Evolutionary conservation across 1,140 invertebrate genomes (phyloP).

Genomic region (Brachionus koreanus): DNA sequence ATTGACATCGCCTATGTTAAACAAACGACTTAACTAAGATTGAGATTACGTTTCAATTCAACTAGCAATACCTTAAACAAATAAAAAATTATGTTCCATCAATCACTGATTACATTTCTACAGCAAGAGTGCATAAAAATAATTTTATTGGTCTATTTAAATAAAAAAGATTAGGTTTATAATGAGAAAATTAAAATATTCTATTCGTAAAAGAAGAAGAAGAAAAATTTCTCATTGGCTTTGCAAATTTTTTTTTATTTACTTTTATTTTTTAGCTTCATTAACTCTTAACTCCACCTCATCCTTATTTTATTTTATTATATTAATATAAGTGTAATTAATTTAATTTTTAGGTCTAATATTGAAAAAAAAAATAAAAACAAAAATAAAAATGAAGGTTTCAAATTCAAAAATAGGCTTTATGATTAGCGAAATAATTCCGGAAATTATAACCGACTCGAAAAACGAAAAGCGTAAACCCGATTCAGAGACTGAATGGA

Average conservation of each 20-base stretch:
- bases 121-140: neutral
- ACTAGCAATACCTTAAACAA: slow-evolving; percentile 8
- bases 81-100: neutral
- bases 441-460: neutral
- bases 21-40: neutral
- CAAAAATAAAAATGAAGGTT: slow-evolving; percentile 13
- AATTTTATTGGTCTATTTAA: neutral
- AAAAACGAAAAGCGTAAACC: neutral
- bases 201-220: neutral
- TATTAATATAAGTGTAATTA: slow-evolving; percentile 31
- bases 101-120: neutral
- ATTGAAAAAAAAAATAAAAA: neutral
- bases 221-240: neutral
- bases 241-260: neutral
- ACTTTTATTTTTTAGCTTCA: neutral
- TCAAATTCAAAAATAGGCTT: slow-evolving; percentile 28
- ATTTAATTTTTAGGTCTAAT: slow-evolving; percentile 24
- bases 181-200: neutral
- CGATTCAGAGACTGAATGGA: neutral
- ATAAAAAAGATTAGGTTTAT: neutral
- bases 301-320: slow-evolving; percentile 14
- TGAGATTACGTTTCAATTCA: slow-evolving; percentile 2
- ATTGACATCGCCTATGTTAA: slow-evolving; percentile 33
- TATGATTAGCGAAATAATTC: slow-evolving; percentile 43
- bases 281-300: neutral